Percentiles rank a stretch among this genome's conserved stretches.
These are phyloP conservation scores for Brachionus rotundiformis DNA, from an alignment of 1,140 invertebrate genomes.

Conservation along the genomic window DNA sequence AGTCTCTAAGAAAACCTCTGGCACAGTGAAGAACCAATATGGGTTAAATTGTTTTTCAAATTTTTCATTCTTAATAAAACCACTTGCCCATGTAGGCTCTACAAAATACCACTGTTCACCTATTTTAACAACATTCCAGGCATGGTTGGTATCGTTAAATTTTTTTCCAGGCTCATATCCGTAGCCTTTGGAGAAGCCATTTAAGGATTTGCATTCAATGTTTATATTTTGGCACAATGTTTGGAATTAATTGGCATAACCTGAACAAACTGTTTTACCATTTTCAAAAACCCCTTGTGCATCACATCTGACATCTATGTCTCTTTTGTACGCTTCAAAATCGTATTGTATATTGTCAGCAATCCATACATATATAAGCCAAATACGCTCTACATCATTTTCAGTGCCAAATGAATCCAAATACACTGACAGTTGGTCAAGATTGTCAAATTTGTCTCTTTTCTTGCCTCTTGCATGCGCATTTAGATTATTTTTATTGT, in stretches of 20 bases:
- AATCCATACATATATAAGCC: slow-evolving; percentile 8
- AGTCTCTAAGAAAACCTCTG: neutral
- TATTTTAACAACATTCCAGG: slow-evolving; percentile 27
- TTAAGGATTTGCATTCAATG: neutral
- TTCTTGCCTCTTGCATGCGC: neutral
- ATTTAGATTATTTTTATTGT: neutral
- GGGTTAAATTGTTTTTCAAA: slow-evolving; percentile 10
- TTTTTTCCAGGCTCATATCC: neutral
- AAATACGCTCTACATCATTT: neutral
- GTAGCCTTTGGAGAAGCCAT: neutral
- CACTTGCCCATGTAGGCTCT: slow-evolving; percentile 17
- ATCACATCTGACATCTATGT: neutral
- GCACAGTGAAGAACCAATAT: neutral
- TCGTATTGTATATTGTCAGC: slow-evolving; percentile 7
- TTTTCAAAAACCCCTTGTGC: neutral
- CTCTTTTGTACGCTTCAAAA: neutral
- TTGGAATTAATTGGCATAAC: neutral
- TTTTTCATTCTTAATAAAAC: neutral
- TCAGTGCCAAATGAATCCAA: neutral
- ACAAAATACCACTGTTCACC: neutral
- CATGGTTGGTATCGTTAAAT: slow-evolving; percentile 20
- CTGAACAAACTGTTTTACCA: neutral
- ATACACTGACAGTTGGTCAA: neutral
- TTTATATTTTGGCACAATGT: neutral
- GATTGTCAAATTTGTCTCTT: neutral